Conservation (phyloP, 2,113 vertebrate species). For the Oncorhynchus keta region DNA sequence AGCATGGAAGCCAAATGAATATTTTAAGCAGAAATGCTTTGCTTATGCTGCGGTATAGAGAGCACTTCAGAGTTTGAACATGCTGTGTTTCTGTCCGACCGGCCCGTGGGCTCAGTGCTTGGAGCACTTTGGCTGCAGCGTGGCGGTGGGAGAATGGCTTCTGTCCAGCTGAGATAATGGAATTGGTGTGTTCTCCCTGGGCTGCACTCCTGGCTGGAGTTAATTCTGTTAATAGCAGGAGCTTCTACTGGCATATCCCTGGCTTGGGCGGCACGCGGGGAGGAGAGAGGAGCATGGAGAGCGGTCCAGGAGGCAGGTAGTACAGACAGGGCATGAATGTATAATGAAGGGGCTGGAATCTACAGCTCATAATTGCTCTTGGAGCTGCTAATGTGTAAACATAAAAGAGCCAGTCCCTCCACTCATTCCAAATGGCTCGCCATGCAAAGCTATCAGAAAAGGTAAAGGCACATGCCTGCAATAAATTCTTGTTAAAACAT, state of each 20-base stretch:
- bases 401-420: constrained; percentile 53
- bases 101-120: constrained; percentile 55
- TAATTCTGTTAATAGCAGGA: constrained; percentile 80
- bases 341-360: constrained; percentile 71
- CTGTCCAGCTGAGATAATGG: constrained; percentile 80
- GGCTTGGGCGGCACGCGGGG: constrained; percentile 41
- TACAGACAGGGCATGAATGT: constrained; percentile 58
- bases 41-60: constrained; percentile 50
- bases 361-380: constrained; percentile 71
- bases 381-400: constrained; percentile 68
- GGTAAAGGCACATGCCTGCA: no score
- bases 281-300: constrained; percentile 23
- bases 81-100: constrained; percentile 61
- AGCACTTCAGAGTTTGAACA: constrained; percentile 66
- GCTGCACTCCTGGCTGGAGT: constrained; percentile 74
- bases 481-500: no score
- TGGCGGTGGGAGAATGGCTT: constrained; percentile 62
- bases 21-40: constrained; percentile 72
- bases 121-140: constrained; percentile 66
- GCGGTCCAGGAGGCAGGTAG: constrained; percentile 49
- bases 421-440: constrained; percentile 41
- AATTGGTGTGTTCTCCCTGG: constrained; percentile 79
- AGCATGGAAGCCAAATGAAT: constrained; percentile 61
- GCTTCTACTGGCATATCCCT: constrained; percentile 62
- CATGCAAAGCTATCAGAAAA: constrained; percentile 31